phyloP scores from a whole-genome alignment of 1,140 invertebrate species.

The Drosophila novamexicana region DNA sequence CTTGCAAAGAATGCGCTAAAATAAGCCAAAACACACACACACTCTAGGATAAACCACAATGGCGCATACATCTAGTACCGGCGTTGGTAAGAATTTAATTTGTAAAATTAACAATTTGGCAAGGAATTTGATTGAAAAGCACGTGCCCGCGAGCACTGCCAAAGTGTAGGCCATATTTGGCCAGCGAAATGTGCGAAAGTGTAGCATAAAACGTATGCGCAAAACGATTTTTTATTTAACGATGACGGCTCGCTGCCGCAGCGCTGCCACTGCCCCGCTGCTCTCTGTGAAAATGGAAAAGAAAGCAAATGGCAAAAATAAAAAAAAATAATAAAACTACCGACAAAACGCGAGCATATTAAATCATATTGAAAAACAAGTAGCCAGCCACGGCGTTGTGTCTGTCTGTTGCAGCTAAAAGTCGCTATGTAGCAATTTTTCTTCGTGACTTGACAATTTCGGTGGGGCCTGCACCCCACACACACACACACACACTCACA shows the following conservation, averaged over 20 bases:
- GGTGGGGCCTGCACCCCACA: conserved; percentile 33
- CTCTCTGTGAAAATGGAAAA: conserved; percentile 68
- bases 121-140: conserved; percentile 40
- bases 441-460: conserved; percentile 79
- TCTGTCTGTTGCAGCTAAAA: conserved; percentile 12
- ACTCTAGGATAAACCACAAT: conserved; percentile 79
- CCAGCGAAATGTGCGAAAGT: conserved; percentile 33
- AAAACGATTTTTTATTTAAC: conserved; percentile 53
- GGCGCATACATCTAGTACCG: conserved; percentile 84
- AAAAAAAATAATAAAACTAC: conserved; percentile 27
- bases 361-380: conserved; percentile 41
- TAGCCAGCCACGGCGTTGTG: not conserved
- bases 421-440: conserved; percentile 52
- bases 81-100: conserved; percentile 84
- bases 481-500: conserved; percentile 5
- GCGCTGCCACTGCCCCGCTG: conserved; percentile 47
- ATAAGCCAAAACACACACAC: conserved; percentile 43
- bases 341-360: conserved; percentile 61
- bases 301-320: conserved; percentile 55
- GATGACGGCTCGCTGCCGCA: conserved; percentile 40
- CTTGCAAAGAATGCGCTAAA: conserved; percentile 31
- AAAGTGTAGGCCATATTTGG: conserved; percentile 24
- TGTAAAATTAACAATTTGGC: conserved; percentile 66
- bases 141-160: conserved; percentile 13
- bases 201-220: conserved; percentile 40